These are phyloP conservation scores for Dipus sagitta DNA, from an alignment of 2,797 vertebrate genomes.

Conservation along the genomic window DNA sequence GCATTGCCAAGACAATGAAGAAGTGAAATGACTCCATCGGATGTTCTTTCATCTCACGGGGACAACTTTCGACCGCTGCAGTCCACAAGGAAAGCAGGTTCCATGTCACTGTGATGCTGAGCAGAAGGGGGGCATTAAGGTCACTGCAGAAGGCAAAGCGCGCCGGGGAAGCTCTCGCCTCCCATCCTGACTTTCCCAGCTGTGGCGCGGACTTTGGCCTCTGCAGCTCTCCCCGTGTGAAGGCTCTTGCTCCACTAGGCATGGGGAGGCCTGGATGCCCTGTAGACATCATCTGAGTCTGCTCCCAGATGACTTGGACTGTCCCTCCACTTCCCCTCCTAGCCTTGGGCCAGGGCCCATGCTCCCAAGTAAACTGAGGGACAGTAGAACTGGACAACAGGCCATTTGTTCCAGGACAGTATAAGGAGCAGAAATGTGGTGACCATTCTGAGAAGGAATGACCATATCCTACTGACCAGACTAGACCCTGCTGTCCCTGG, in stretches of 20 bases:
- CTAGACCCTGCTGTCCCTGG: conserved; percentile 18
- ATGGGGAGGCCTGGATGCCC: neutral
- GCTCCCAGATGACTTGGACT: neutral
- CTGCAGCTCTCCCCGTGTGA: neutral
- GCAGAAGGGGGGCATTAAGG: rapidly evolving
- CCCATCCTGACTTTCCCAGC: neutral
- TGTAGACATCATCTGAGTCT: neutral
- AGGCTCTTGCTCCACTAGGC: neutral
- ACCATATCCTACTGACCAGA: neutral
- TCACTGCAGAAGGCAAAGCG: neutral
- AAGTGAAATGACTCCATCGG: neutral
- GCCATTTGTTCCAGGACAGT: neutral
- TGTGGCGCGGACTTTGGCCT: neutral
- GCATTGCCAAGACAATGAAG: neutral
- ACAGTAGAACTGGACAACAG: conserved; percentile 22
- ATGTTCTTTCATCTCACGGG: neutral
- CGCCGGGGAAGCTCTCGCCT: neutral
- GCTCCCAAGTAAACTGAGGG: conserved; percentile 35
- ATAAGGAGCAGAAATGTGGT: conserved; percentile 45
- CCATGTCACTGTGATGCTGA: neutral
- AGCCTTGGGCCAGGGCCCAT: conserved; percentile 19
- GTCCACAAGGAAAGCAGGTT: neutral
- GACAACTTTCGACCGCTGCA: no score
- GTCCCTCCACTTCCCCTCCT: neutral
- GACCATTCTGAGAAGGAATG: conserved; percentile 49